Evolutionary conservation across 2,113 vertebrate species (phyloP), one percentile per base, ranked within the genome.

Genomic region (Serinus canaria): DNA sequence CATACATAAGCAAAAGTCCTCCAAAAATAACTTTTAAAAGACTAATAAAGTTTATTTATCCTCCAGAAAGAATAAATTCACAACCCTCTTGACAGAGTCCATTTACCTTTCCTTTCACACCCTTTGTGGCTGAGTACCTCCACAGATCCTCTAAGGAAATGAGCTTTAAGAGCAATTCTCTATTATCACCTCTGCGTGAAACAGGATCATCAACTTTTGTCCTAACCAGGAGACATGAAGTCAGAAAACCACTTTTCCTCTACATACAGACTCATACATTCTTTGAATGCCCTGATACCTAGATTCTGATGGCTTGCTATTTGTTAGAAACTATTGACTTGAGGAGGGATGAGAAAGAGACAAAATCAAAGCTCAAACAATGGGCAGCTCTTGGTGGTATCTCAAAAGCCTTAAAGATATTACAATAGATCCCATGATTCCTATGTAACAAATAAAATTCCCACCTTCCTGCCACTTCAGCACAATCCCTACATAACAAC

Each of bases 141-240:
- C 69, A 73, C 14, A 89, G 47, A n/a, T 78, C 56, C 47, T 89
- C 56, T 67, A 19, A 64, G 76, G 27, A 85, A 93, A 72, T 72
- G 5, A 83, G 6, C 3, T 84, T 89, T 82, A 64, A 73, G 17
- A 82, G 37, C 18, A 63, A 55, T 79, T 87, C 55, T 58, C 41
- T 7, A 1, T 58, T 64, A 59, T 18, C 6, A 2, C 22, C 27
- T 79, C 17, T 56, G 24, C 0, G 0, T 53, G n/a, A 55, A 44
- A 70, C 13, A 88, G 12, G 25, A 10, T 75, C 49, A 41, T 69
- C 83, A 80, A 68, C 7, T 87, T 83, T 70, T 76, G 23, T 76
- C 25, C 15, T 31, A 69, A 8, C 10, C 14, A 58, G 37, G 37
- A 79, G 39, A 53, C 20, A 33, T 30, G 20, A 76, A 73, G 18